Conservation (phyloP, 2,888 invertebrate species). For the Escarpia spicata region DNA sequence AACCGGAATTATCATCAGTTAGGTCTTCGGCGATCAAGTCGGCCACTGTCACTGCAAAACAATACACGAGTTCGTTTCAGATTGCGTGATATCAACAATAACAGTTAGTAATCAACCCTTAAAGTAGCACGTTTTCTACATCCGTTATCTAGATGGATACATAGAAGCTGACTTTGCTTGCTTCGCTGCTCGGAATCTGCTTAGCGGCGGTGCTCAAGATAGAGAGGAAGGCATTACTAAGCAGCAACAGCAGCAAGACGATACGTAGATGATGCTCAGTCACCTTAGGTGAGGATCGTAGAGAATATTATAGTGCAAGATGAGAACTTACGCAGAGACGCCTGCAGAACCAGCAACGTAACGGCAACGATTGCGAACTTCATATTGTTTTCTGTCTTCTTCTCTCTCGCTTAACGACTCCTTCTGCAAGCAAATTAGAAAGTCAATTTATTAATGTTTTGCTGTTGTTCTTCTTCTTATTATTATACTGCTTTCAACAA, state of each 20-base stretch:
- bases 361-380: not conserved
- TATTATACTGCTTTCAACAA: too few relatives aligned
- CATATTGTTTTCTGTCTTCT: not conserved
- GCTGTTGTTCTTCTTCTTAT: too few relatives aligned
- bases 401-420: not conserved
- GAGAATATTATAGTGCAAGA: too few relatives aligned
- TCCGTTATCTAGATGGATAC: not conserved
- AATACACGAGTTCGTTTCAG: not conserved
- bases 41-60: not conserved
- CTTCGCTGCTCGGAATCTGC: not conserved
- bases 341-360: not conserved
- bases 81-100: not conserved
- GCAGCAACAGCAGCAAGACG: not conserved
- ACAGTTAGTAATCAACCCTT: not conserved
- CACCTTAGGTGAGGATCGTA: not conserved
- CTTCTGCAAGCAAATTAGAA: not conserved
- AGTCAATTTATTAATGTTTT: not conserved
- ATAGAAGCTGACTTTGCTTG: not conserved
- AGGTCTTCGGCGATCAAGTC: not conserved
- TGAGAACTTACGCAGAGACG: slow-evolving; percentile 7
- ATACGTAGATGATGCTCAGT: not conserved
- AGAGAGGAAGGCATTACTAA: not conserved
- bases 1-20: too few relatives aligned
- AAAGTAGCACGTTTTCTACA: not conserved
- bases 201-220: not conserved